Evolutionary conservation across 2,888 invertebrate species (phyloP), one percentile per base, ranked within the genome.

Genomic region (Lochmaea capreae): DNA sequence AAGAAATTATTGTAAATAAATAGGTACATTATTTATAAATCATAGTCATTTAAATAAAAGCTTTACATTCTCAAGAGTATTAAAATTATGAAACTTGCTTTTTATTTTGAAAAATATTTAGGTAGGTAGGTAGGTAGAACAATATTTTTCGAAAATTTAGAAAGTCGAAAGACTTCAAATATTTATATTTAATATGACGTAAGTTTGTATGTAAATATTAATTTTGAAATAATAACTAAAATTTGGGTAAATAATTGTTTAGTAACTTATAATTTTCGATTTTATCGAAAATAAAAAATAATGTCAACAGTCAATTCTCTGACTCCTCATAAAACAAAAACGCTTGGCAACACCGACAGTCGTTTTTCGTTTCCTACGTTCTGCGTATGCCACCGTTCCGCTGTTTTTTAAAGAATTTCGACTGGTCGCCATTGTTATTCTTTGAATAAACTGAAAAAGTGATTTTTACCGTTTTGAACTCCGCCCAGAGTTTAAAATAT

Each of bases 401-500:
- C 84, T 84, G 85, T 86, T 85, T 84, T 33, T 81, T 84, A 82
- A 54, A 81, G 80, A 80, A 82, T 74, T 71, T 74, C 71, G 74
- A 68, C 65, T 72, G 81, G 87, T 85, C 87, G 87, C 87, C 87
- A 87, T 87, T 87, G 86, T 87, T 87, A 87, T 85, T 84, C 81
- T 81, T 82, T 82, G 83, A 83, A 84, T 83, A 82, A 81, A 81
- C 79, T 77, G 75, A 77, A 80, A 81, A 82, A 82, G 78, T 73
- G 71, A 68, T 73, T 73, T 68, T 78, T 68, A 66, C 26, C 26
- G 43, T 65, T 71, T 72, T 54, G 16, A 49, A 57, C 33, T 69
- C 70, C 62, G 58, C 49, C 57, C 42, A 33, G 14, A 59, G 57
- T 61, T 62, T 49, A 26, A 62, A 69, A 66, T 11, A 52, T 62